Base-by-base conservation (phyloP, 1,140 invertebrate species). In the Formica selysi region DNA sequence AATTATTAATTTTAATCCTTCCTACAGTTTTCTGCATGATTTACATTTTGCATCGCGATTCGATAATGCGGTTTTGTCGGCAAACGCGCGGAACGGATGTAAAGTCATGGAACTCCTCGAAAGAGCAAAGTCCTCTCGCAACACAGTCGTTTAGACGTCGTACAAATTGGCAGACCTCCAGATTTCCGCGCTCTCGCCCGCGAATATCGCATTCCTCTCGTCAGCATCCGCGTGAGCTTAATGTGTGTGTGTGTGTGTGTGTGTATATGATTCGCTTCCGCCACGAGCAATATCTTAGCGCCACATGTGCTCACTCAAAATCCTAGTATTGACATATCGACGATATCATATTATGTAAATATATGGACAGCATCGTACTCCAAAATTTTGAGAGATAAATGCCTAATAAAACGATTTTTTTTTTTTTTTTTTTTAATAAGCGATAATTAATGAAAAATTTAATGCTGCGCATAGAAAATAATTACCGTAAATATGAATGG, bases 101-200 rank as follows among this genome's bases (percentile, higher is more conserved):
- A 22, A 81, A 83, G 81, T 89, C 86, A 87, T 86, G 36, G 83
- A 87, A 91, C 85, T 51, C 16, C 89, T 67, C 41, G 81, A 74
- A 86, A 79, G 87, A 86, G 87, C 86, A 91, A 91, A 87, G 88
- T 86, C 81, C 87, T 90, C 84, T 32, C 38, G 76, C 51, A 59
- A 67, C 86, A 51, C 36, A 10, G 29, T 65, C 70, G 85, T 86
- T 89, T 85, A 85, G 90, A 91, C 90, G 81, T 91, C 84, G 88
- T 90, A 87, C 85, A 87, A 88, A 91, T 91, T 91, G 91, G 91
- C 90, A 59, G 48, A 64, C 85, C 61, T 87, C 91, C 91, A 91
- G 91, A 76, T 91, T 86, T 83, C 57, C 76, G 78, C 76, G 74
- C 83, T 86, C 89, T 91, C 89, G 22, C 62, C 51, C 65, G 62